Evolutionary conservation across 2,797 vertebrate species (phyloP), one percentile per base, ranked within the genome.

Genomic region (Graptemys geographica): DNA sequence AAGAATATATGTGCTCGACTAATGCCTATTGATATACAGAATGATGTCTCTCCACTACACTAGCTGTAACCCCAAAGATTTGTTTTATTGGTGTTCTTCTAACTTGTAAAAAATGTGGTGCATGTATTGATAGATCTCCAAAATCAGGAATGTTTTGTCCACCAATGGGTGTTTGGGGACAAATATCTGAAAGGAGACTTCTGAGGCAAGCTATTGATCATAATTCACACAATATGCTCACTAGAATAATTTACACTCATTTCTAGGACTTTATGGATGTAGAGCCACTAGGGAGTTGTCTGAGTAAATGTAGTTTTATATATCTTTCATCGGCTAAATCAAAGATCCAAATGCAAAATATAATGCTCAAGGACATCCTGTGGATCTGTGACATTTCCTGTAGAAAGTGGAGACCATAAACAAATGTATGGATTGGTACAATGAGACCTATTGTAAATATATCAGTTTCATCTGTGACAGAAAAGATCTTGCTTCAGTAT

Each of bases 291-390:
- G 83, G 76, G 85, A 91, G 79, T 82, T 93, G 47, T 80, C 83
- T 93, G 86, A 78, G 37, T 88, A 93, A 95, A 91, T 81, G 84
- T 86, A 90, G 21, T 65, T 95, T 74, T 95, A 62, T 95, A 69
- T 94, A 25, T 74, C 90, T 97, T 97, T 95, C 88, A 95, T 94
- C 90, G 94, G 85, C 62, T 74, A 93, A 96, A 94, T 93, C 93
- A 95, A 96, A 97, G 90, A 92, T 83, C 59, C 78, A 90, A 96
- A 92, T 90, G 89, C 88, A 86, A 83, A 96, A 95, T 84, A 89
- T 93, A 87, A 95, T 95, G 94, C 93, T 96, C 59, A 95, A 95
- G 96, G 96, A 95, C 85, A 85, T 97, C 94, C 93, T 91, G 90
- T 92, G 85, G 80, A 80, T 96, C 94, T 69, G 62, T 94, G 94